Conservation (phyloP, 2,797 vertebrate genomes). For the Coracias cyanogaster region DNA sequence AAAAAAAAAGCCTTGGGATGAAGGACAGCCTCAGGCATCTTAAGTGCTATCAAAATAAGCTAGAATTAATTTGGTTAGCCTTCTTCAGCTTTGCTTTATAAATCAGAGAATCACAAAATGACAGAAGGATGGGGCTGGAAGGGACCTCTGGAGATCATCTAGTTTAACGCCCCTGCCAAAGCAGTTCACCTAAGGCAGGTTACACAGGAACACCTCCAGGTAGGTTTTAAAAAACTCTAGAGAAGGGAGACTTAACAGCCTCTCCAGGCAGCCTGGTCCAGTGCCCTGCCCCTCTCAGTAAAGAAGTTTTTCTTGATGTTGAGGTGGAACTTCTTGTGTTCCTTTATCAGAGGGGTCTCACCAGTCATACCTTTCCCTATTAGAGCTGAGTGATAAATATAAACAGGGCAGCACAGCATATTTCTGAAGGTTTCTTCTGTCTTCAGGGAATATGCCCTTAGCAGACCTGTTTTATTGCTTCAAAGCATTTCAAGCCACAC, state of each 20-base stretch:
- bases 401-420: not conserved
- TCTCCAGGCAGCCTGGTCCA: not conserved
- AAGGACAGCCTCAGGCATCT: not conserved
- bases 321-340: not conserved
- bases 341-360: no score
- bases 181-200: not conserved
- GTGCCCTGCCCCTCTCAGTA: not conserved
- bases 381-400: not conserved
- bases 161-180: not conserved
- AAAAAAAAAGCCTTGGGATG: not conserved
- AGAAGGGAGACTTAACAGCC: not conserved
- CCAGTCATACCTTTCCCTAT: no score
- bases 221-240: not conserved
- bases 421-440: not conserved
- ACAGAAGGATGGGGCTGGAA: not conserved
- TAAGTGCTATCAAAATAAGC: not conserved
- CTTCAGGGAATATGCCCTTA: not conserved
- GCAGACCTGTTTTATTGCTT: not conserved
- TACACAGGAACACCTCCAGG: not conserved
- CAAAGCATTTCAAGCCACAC: not conserved
- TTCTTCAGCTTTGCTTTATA: no score
- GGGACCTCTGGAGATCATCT: not conserved
- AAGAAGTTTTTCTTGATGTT: not conserved
- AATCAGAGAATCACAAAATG: not conserved
- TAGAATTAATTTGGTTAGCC: not conserved